Base-by-base conservation (phyloP, 92 coral and sea anemone genomes). In the Actinernus sp. region DNA sequence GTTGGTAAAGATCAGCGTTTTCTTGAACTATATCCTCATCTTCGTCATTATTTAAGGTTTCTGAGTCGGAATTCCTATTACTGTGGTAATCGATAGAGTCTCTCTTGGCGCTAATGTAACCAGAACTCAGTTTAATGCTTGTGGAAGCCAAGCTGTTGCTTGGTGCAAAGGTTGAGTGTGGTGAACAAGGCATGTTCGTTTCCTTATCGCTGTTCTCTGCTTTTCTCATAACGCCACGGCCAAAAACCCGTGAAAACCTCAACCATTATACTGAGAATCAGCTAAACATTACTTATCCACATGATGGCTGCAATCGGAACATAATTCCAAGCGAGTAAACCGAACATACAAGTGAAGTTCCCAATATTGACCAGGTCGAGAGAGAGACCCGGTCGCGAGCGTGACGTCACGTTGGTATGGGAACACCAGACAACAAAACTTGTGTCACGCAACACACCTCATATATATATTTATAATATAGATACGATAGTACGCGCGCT, bases 361-460 rank as follows among this genome's bases (percentile, higher is more conserved):
- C n/a, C n/a, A n/a, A n/a, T n/a, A n/a, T n/a, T n/a, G n/a, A n/a
- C n/a, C n/a, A n/a, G n/a, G 41, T 36, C 41, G 41, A 14, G 41
- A 14, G 7, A 7, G 7, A 7, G 41, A 7, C 41, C 14, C 8
- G 41, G 41, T 36, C 8, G 46, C 21, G 33, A 47, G 73, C 73
- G 73, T 65, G 47, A 65, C 49, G 73, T 65, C 73, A 65, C 73
- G 73, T 65, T 65, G 73, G 41, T 50, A 48, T 65, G 56, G 73
- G 29, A 65, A 65, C 73, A 31, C 12, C 30, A 30, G 29, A 65
- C 73, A 65, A 65, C 73, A 65, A 32, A 36, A 36, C 41, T 36
- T n/a, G n/a, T 23, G 55, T 62, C 69, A 62, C 69, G 69, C 55
- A 23, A 62, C 3, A 3, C 18, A n/a, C n/a, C n/a, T n/a, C n/a